Evolutionary conservation across 1,140 invertebrate species (phyloP), one percentile per base, ranked within the genome.

Genomic region (Saccostrea glomerata): DNA sequence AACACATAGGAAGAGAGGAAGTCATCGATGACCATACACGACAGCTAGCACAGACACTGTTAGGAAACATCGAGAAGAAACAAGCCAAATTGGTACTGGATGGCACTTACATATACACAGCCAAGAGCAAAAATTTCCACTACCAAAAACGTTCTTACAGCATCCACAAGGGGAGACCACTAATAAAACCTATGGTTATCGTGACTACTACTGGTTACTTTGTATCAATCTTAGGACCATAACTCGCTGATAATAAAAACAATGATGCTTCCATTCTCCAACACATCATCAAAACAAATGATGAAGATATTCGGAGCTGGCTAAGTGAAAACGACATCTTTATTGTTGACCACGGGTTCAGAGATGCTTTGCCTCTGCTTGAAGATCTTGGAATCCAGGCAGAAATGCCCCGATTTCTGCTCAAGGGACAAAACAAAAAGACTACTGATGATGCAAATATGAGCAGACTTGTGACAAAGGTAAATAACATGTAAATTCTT

Each of bases 121-220:
- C 70, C 5, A 87, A 87, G 73, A 25, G 17, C 20, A 36, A 83
- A 20, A 83, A 54, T 56, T 83, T 87, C 55, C 12, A 87, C 12
- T 86, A 86, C 60, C 88, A 89, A 40, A 36, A 77, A 17, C n/a
- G 20, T 5, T 82, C 85, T 23, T 89, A 83, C 70, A 86, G 58
- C 40, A 56, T 83, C 20, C 88, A 89, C 54, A 89, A 89, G 60
- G 56, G 47, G 30, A 70, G 77, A 20, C 47, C 56, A 6, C 60
- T 89, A 3, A 23, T 86, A 15, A 86, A 89, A 23, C 85, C 88
- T 9, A 89, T 89, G 88, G 47, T 89, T 0, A 56, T 89, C 25
- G 85, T 86, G 25, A 70, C 73, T 23, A 84, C 88, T 23, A 84
- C 56, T 20, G 88, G 85, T 0, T 89, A 86, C 56, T 83, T 86